These are phyloP conservation scores for Carassius auratus DNA, from an alignment of 2,113 vertebrate genomes.

Conservation along the genomic window DNA sequence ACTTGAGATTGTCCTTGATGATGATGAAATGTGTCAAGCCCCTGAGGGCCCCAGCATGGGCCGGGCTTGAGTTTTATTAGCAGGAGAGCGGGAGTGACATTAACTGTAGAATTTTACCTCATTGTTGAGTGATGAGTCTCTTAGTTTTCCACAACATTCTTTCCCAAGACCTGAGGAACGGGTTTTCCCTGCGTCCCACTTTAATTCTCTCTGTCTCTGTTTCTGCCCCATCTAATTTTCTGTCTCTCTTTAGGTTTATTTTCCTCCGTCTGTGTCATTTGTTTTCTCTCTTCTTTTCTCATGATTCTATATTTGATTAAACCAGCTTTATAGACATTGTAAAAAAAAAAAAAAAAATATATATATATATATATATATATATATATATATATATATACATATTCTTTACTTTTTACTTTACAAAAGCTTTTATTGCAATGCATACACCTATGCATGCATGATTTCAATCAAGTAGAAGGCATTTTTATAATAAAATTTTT, in stretches of 20 bases:
- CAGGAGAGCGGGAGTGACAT: slow-evolving; percentile 8
- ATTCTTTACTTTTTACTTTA: neutral
- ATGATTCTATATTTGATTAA: neutral
- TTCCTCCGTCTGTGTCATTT: neutral
- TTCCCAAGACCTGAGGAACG: slow-evolving; percentile 22
- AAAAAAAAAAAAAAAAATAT: neutral
- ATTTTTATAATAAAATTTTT: too few species aligned
- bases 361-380: too few species aligned
- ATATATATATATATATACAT: too few species aligned
- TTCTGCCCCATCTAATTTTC: neutral
- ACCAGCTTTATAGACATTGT: neutral
- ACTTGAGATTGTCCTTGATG: neutral
- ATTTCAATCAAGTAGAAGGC: too few species aligned
- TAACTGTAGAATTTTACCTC: slow-evolving; percentile 56
- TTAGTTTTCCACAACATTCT: slow-evolving; percentile 44
- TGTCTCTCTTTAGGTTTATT: neutral
- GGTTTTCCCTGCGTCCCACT: slow-evolving; percentile 4
- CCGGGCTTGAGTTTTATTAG: neutral
- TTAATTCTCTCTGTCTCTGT: neutral
- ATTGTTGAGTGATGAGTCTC: slow-evolving; percentile 58
- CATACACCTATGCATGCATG: neutral
- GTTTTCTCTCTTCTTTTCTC: neutral
- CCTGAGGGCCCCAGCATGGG: neutral
- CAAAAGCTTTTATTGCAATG: neutral
- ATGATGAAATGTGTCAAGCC: slow-evolving; percentile 4